Conservation (phyloP, 2,888 invertebrate genomes). For the Noctua comes region DNA sequence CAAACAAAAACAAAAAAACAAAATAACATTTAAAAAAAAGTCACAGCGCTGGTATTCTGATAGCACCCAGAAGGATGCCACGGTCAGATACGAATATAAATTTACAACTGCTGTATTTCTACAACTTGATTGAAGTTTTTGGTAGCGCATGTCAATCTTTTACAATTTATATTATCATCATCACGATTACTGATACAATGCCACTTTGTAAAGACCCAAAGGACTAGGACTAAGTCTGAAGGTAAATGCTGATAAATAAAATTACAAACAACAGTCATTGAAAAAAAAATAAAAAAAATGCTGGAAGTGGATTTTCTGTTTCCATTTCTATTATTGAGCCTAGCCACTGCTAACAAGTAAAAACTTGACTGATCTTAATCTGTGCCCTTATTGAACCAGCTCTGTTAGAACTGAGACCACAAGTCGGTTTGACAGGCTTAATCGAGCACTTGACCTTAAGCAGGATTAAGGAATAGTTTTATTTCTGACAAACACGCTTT, state of each 20-base stretch:
- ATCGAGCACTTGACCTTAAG: slow-evolving; percentile 42
- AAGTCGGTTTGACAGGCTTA: slow-evolving; percentile 34
- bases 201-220: neutral
- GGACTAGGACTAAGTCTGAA: neutral
- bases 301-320: slow-evolving; percentile 15
- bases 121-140: neutral
- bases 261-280: neutral
- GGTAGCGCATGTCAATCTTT: neutral
- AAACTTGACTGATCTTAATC: slow-evolving; percentile 48
- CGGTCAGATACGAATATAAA: no score
- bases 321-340: neutral
- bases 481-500: slow-evolving; percentile 28
- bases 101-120: no score
- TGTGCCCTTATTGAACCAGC: slow-evolving; percentile 15
- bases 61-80: no score
- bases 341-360: slow-evolving; percentile 3
- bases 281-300: neutral
- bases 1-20: no score
- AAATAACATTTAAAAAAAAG: no score
- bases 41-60: no score
- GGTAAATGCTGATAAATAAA: neutral
- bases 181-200: neutral
- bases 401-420: slow-evolving; percentile 26
- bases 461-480: slow-evolving; percentile 32
- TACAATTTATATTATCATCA: neutral